Base-by-base conservation (phyloP, 2,888 invertebrate genomes). In the Orthosia cruda region DNA sequence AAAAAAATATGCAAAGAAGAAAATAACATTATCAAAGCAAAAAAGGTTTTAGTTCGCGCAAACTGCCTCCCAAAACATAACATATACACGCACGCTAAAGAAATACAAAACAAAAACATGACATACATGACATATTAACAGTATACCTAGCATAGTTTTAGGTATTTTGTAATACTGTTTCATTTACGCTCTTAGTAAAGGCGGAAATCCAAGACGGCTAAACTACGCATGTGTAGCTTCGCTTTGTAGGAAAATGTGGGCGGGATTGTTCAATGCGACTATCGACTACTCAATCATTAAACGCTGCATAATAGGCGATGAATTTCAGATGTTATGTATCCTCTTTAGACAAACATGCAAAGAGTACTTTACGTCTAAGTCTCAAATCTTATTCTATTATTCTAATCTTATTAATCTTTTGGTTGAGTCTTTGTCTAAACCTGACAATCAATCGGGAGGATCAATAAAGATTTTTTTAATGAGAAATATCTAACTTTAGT, bases 141-240 rank as follows among this genome's bases (percentile, higher is more conserved):
- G 81, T 80, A 65, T 40, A 69, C 49, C 77, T 4, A 78, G 77
- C 73, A 80, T 75, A 84, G 78, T 82, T 86, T 74, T 80, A 87
- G 59, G 74, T 80, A 65, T 68, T 80, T 80, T 74, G 83, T 83
- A 74, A 70, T 45, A 40, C 40, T 40, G 40, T 40, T 40, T 40
- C 40, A 40, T 40, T 40, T 40, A 9, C 40, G 40, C 9, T 40
- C 40, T 7, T 40, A 40, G 7, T 40, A 40, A 40, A 40, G 40
- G 40, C 40, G 9, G 9, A 9, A 40, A 40, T 40, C 40, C 40
- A 40, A 9, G 40, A 40, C 1, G 40, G 0, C 40, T 40, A 40
- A 40, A 40, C 40, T 40, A 40, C 40, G 40, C 40, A 40, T 9
- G 0, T 40, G 40, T 9, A 40, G 16, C 26, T 47, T 7, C 4